Percentiles rank a stretch among this genome's conserved stretches.
phyloP scores from a whole-genome alignment of 2,797 vertebrate species.

The Borostomias antarcticus region DNA sequence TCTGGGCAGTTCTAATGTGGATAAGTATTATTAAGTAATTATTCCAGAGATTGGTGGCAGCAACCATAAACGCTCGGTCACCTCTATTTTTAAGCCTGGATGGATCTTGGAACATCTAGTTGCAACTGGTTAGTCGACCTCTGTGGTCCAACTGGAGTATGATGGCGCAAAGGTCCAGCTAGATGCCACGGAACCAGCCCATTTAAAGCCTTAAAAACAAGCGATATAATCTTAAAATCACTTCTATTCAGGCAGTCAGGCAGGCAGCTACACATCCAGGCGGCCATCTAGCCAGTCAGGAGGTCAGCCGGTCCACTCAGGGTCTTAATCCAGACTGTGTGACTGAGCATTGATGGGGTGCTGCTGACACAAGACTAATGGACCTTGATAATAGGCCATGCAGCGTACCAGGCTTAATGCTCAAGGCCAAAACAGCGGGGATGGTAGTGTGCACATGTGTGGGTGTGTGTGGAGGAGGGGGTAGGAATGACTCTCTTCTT shows the following conservation, averaged over 20 bases:
- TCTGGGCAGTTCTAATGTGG: too few species aligned
- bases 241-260: neutral
- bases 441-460: conserved; percentile 11
- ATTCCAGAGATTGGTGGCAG: too few species aligned
- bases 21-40: too few species aligned
- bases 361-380: conserved; percentile 26
- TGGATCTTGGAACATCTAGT: too few species aligned
- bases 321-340: conserved; percentile 29
- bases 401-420: conserved; percentile 14
- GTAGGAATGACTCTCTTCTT: conserved; percentile 25
- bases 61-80: too few species aligned
- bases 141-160: too few species aligned
- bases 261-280: neutral
- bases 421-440: neutral
- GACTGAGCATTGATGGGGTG: conserved; percentile 19
- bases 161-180: too few species aligned
- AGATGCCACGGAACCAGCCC: too few species aligned
- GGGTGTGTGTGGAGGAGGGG: conserved; percentile 18
- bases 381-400: conserved; percentile 32
- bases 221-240: too few species aligned
- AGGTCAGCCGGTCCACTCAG: conserved; percentile 2
- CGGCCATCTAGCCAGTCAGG: neutral
- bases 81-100: too few species aligned
- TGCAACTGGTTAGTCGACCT: too few species aligned
- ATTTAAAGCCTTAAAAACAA: too few species aligned